Evolutionary conservation across 2,888 invertebrate genomes (phyloP).

Genomic region (Mythimna lalbum): DNA sequence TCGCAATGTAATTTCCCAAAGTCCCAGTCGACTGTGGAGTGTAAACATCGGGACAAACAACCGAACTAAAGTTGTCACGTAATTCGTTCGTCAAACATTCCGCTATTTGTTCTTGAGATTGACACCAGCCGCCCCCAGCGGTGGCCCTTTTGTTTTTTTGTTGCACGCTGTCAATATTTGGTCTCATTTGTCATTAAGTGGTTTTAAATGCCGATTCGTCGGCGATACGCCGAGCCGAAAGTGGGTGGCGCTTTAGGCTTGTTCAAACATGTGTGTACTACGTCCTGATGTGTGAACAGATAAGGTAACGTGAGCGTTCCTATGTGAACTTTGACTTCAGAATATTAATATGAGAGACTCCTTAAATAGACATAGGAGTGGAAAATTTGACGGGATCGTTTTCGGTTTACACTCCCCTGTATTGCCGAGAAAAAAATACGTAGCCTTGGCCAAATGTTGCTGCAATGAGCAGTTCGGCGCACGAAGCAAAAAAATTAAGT

Average conservation of each 20-base stretch:
- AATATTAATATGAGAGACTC: slow-evolving; percentile 66
- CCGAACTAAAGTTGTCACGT: slow-evolving; percentile 84
- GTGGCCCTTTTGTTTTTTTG: slow-evolving; percentile 87
- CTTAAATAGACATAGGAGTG: slow-evolving; percentile 33
- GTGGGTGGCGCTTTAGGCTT: slow-evolving; percentile 81
- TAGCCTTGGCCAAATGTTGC: slow-evolving; percentile 67
- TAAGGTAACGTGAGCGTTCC: slow-evolving; percentile 52
- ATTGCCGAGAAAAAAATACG: slow-evolving; percentile 53
- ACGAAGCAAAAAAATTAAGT: slow-evolving; percentile 81
- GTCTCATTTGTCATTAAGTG: slow-evolving; percentile 86
- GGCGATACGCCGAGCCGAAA: slow-evolving; percentile 66
- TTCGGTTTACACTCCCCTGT: slow-evolving; percentile 20
- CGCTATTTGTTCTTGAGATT: slow-evolving; percentile 87
- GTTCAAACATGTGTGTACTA: slow-evolving; percentile 63
- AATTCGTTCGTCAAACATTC: slow-evolving; percentile 88
- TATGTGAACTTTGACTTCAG: slow-evolving; percentile 72
- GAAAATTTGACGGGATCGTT: not conserved
- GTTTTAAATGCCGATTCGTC: slow-evolving; percentile 81
- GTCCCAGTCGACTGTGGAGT: slow-evolving; percentile 70
- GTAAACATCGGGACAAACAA: slow-evolving; percentile 79
- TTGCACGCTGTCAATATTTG: slow-evolving; percentile 86
- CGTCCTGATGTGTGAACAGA: slow-evolving; percentile 61
- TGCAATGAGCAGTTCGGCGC: slow-evolving; percentile 67
- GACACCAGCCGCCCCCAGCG: slow-evolving; percentile 85
- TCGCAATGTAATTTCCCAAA: slow-evolving; percentile 76